Evolutionary conservation across 2,797 vertebrate genomes (phyloP), one percentile per base, ranked within the genome.

Genomic region (Helostoma temminkii): DNA sequence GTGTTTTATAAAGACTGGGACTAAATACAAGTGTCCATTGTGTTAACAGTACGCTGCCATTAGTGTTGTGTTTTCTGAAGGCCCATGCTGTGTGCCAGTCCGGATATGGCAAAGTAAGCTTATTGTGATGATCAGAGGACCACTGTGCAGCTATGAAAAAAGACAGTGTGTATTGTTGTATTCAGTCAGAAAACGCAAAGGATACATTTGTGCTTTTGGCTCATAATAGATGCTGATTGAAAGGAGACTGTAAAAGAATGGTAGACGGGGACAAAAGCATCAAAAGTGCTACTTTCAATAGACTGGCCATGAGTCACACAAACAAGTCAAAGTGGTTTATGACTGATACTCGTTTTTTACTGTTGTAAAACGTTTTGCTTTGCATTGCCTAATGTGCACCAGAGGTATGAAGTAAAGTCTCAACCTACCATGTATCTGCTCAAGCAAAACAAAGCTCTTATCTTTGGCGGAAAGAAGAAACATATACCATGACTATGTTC

Each of bases 1-100:
- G 88, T 90, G 90, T 87, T 90, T 83, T 71, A 89, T 78, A 92
- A 87, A 92, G 86, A 83, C 83, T 61, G 76, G 70, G 90, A 78
- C 91, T 86, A 93, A 90, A 92, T 88, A 89, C 87, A 74, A 91
- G 91, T 82, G 89, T 81, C 88, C 85, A 92, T 94, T 94, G 89
- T 94, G 90, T 83, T 82, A 89, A 86, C 71, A 81, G 71, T 48
- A 76, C 82, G 74, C 69, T 61, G 86, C 88, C 91, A 94, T 94
- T 93, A 90, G 88, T 88, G 85, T 85, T 82, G 39, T 57, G 69
- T 87, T 84, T 87, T 88, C 84, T 90, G 88, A 87, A 84, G 82
- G 82, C 85, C 84, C 82, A 86, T 45, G 91, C 91, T 91, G 90
- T 87, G 90, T 87, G 84, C 75, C 74, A 82, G 82, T 67, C 90